Evolutionary conservation across 2,113 vertebrate genomes (phyloP).

Genomic region (Eclectus roratus): DNA sequence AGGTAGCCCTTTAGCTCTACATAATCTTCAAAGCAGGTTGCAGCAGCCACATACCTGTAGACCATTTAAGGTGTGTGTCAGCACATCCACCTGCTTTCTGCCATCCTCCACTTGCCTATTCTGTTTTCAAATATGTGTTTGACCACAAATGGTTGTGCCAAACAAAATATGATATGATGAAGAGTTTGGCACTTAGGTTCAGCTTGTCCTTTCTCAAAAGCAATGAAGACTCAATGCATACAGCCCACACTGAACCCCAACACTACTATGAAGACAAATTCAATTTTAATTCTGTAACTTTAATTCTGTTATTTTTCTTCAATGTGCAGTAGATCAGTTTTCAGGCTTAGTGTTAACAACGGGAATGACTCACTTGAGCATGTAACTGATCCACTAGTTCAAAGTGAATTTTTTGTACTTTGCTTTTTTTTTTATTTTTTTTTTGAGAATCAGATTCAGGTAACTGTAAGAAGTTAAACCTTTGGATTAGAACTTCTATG

Average conservation of each 20-base stretch:
- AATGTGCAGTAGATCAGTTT: background rate
- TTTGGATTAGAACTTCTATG: background rate
- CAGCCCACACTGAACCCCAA: no score
- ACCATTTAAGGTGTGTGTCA: rapidly evolving
- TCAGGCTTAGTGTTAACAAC: background rate
- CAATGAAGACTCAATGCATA: background rate
- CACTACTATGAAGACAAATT: background rate
- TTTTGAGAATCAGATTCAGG: background rate
- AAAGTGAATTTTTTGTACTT: background rate
- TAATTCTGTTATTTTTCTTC: background rate
- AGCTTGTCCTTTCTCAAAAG: background rate
- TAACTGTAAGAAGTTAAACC: background rate
- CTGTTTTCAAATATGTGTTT: background rate
- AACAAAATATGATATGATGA: background rate
- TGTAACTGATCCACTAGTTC: background rate
- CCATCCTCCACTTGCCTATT: rapidly evolving
- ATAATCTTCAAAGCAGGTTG: background rate
- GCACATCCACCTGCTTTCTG: background rate
- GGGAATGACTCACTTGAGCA: background rate
- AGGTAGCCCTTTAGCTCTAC: rapidly evolving
- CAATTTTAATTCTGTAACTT: background rate
- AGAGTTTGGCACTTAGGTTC: background rate
- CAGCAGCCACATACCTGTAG: background rate
- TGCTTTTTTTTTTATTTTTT: background rate
- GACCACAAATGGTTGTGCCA: background rate